Percentiles rank a stretch among this genome's conserved stretches.
Evolutionary conservation across 1,140 invertebrate species (phyloP).

Genomic region (Halesus radiatus): DNA sequence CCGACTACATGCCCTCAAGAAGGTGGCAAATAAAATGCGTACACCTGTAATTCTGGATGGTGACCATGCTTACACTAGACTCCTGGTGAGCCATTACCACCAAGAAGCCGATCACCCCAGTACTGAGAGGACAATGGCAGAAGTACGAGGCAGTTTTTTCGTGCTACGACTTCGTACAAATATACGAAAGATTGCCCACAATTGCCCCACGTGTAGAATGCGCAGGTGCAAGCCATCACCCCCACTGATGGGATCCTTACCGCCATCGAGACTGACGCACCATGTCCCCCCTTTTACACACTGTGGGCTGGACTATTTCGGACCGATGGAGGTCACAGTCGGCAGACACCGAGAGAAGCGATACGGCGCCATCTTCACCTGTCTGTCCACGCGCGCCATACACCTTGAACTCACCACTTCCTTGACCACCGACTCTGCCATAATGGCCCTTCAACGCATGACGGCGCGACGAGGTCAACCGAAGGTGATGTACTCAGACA

Average conservation of each 20-base stretch:
- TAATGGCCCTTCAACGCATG: too few species aligned
- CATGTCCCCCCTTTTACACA: background rate
- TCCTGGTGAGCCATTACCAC: background rate
- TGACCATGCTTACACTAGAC: background rate
- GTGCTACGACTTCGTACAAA: background rate
- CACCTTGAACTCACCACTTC: too few species aligned
- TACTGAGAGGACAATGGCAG: background rate
- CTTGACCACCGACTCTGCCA: too few species aligned
- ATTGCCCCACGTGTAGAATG: background rate
- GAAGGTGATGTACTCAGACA: too few species aligned
- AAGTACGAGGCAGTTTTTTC: background rate
- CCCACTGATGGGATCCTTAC: background rate
- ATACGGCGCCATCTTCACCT: too few species aligned
- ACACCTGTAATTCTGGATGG: constrained; percentile 2
- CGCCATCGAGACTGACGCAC: background rate
- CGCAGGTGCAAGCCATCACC: background rate
- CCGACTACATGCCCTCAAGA: background rate
- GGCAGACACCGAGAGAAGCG: too few species aligned
- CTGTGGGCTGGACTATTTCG: constrained; percentile 9
- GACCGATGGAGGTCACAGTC: background rate
- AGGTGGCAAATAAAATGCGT: background rate
- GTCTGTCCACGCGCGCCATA: too few species aligned
- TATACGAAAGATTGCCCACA: background rate
- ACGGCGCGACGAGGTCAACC: too few species aligned
- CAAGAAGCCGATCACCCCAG: background rate